phyloP scores from a whole-genome alignment of 2,888 invertebrate genomes.

The Platerodrilus igneus region DNA sequence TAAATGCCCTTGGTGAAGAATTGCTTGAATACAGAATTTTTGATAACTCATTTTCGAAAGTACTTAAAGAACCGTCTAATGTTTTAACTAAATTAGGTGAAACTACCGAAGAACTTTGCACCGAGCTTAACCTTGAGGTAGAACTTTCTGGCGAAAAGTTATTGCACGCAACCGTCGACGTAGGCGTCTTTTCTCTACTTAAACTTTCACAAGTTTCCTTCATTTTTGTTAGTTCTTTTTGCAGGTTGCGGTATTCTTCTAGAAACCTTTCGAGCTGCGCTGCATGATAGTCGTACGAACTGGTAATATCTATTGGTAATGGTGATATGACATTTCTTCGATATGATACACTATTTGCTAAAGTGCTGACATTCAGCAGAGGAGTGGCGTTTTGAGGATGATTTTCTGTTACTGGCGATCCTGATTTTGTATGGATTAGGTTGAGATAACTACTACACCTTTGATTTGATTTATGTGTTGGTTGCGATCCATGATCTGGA shows the following conservation, averaged over 20 bases:
- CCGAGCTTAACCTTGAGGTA: constrained; percentile 53
- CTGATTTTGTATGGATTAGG: constrained; percentile 57
- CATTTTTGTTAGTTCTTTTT: constrained; percentile 75
- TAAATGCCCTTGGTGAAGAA: constrained; percentile 28
- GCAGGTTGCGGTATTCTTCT: constrained; percentile 71
- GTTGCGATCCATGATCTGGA: constrained; percentile 44
- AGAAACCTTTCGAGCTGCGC: constrained; percentile 74
- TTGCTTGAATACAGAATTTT: constrained; percentile 40
- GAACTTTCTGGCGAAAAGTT: constrained; percentile 46
- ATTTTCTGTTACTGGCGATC: constrained; percentile 56
- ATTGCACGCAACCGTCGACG: constrained; percentile 48
- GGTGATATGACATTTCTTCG: constrained; percentile 29
- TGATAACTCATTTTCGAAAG: constrained; percentile 53
- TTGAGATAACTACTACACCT: constrained; percentile 69
- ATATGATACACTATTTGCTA: constrained; percentile 45
- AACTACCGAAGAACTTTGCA: constrained; percentile 49
- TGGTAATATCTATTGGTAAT: constrained; percentile 43
- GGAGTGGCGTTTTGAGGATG: constrained; percentile 53
- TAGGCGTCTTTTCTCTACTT: constrained; percentile 20
- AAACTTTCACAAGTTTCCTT: constrained; percentile 68
- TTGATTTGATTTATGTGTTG: constrained; percentile 35
- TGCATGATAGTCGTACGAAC: constrained; percentile 70
- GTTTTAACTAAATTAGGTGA: constrained; percentile 30
- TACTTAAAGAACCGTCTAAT: constrained; percentile 44
- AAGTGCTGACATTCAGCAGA: constrained; percentile 56